These are phyloP conservation scores for Poicephalus meyeri DNA, from an alignment of 2,113 vertebrate genomes.

Conservation along the genomic window DNA sequence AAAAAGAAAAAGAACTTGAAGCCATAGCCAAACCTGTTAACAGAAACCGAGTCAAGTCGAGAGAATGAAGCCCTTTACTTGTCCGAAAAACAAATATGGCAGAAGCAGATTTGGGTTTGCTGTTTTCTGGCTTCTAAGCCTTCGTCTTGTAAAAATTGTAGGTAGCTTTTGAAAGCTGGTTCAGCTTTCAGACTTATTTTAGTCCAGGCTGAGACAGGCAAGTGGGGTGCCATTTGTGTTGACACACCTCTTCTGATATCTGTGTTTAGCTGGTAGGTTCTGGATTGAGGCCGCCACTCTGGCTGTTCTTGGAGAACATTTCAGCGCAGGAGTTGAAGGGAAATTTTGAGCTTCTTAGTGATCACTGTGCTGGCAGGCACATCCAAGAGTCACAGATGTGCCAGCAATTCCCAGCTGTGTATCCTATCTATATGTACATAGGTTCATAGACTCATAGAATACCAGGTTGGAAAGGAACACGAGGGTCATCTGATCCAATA, in stretches of 20 bases:
- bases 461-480: background rate
- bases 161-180: background rate
- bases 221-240: background rate
- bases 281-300: background rate
- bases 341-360: background rate
- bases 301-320: background rate
- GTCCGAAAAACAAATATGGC: rapidly evolving
- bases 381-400: background rate
- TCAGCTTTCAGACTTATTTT: background rate
- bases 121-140: background rate
- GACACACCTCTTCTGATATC: background rate
- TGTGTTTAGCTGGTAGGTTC: too few relatives aligned
- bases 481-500: background rate
- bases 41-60: background rate
- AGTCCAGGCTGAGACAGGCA: background rate
- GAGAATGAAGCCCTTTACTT: background rate
- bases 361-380: background rate
- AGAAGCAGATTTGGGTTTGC: background rate
- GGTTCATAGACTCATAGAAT: background rate
- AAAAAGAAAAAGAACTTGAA: background rate
- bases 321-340: background rate
- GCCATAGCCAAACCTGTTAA: background rate
- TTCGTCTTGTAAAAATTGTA: background rate
- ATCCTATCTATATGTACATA: rapidly evolving
- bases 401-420: background rate